Percentiles rank a stretch among this genome's conserved stretches.
Evolutionary conservation across 2,888 invertebrate species (phyloP).

Genomic region (Mesochorus sp.): DNA sequence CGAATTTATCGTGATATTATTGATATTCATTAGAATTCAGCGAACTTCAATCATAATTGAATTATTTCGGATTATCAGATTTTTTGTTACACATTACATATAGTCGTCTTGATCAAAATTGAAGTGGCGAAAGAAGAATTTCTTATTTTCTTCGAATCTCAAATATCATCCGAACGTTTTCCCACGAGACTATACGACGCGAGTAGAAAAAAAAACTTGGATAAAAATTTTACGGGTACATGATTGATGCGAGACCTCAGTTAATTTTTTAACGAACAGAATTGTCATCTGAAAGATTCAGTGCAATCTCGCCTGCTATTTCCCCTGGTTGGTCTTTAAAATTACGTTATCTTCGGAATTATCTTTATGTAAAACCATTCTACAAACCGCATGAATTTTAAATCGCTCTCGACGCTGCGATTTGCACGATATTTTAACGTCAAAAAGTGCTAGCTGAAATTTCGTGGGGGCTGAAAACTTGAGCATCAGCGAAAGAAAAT

Average conservation of each 20-base stretch:
- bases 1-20: neutral
- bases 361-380: neutral
- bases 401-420: conserved; percentile 6
- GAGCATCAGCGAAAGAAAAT: neutral
- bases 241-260: conserved; percentile 6
- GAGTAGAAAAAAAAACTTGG: conserved; percentile 13
- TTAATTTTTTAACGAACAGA: conserved; percentile 56
- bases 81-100: too few species aligned
- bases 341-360: neutral
- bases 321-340: neutral
- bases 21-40: conserved; percentile 11
- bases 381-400: neutral
- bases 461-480: neutral
- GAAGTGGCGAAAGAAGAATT: neutral
- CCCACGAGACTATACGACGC: neutral
- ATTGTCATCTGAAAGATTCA: conserved; percentile 37
- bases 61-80: too few species aligned
- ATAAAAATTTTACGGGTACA: conserved; percentile 11
- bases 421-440: neutral
- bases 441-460: neutral
- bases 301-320: conserved; percentile 13
- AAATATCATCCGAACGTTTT: neutral
- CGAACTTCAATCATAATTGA: neutral
- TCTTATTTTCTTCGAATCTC: neutral
- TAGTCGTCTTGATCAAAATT: too few species aligned